Conservation (phyloP, 1,140 invertebrate genomes). For the Tetranychus cinnabarinus region DNA sequence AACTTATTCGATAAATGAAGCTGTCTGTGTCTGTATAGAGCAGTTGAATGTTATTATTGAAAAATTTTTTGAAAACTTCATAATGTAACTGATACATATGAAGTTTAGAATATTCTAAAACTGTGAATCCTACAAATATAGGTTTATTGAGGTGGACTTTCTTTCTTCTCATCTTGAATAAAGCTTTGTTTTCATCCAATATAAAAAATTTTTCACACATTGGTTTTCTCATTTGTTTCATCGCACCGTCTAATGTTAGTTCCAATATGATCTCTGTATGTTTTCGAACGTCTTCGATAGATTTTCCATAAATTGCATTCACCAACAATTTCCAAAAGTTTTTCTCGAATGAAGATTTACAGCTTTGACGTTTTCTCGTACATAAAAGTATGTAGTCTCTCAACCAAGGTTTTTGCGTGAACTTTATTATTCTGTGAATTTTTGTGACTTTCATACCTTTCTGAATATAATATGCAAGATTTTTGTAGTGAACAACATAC, state of each 20-base stretch:
- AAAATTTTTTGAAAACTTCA: slow-evolving; percentile 14
- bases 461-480: slow-evolving; percentile 24
- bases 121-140: slow-evolving; percentile 15
- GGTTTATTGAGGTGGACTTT: slow-evolving; percentile 14
- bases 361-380: slow-evolving; percentile 16
- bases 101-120: slow-evolving; percentile 15
- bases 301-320: slow-evolving; percentile 26
- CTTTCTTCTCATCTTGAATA: slow-evolving; percentile 10
- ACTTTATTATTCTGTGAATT: slow-evolving; percentile 24
- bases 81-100: slow-evolving; percentile 18
- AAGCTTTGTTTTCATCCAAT: slow-evolving; percentile 11
- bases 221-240: slow-evolving; percentile 19
- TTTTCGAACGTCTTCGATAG: slow-evolving; percentile 26
- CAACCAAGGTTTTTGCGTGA: slow-evolving; percentile 26
- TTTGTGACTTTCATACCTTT: slow-evolving; percentile 23
- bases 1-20: slow-evolving; percentile 8
- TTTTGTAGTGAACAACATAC: slow-evolving; percentile 27
- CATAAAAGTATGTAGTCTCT: slow-evolving; percentile 23
- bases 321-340: slow-evolving; percentile 22
- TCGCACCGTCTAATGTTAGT: slow-evolving; percentile 14
- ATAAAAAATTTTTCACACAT: slow-evolving; percentile 19
- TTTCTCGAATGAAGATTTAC: slow-evolving; percentile 17
- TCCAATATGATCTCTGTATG: slow-evolving; percentile 21
- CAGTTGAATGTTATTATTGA: slow-evolving; percentile 9
- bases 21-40: slow-evolving; percentile 11